Evolutionary conservation across 1,140 invertebrate species (phyloP), one percentile per base, ranked within the genome.

Genomic region (Caligus rogercresseyi): DNA sequence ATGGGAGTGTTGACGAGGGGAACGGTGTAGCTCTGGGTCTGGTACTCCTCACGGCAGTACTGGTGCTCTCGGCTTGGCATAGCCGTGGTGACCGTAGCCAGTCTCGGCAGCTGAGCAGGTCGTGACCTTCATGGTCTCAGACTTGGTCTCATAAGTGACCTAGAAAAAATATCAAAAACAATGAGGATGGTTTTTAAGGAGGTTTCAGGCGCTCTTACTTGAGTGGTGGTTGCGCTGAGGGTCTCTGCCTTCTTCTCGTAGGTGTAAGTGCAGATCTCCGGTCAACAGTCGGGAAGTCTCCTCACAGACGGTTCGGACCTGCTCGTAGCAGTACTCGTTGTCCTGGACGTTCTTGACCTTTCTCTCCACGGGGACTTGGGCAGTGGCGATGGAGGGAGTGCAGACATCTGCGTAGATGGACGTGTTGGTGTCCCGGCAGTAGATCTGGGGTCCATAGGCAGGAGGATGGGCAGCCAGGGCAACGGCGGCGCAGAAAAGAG

Each of bases 111-210:
- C n/a, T n/a, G n/a, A n/a, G 58, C 58, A 61, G 26, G 23, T 61
- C 25, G 58, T 61, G n/a, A 61, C 58, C 58, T 43, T 61, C 58
- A 61, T 61, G 58, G 58, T 61, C 58, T 61, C 58, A 61, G 58
- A 53, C 21, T 61, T 61, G 15, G n/a, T 21, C 16, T 25, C 58
- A 61, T 61, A 61, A 43, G 58, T 61, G n/a, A 61, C 52, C 58
- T 61, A 16, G 2, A 18, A 61, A 53, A 23, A 52, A 52, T 59
- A 13, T 14, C n/a, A n/a, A n/a, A n/a, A n/a, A n/a, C n/a, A n/a
- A n/a, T n/a, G n/a, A n/a, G n/a, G n/a, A n/a, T n/a, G n/a, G n/a
- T n/a, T n/a, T n/a, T n/a, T n/a, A n/a, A n/a, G n/a, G n/a, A n/a
- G n/a, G n/a, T n/a, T n/a, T n/a, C n/a, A n/a, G n/a, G n/a, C n/a